Conservation (phyloP, 2,888 invertebrate species). For the Acleris literana region DNA sequence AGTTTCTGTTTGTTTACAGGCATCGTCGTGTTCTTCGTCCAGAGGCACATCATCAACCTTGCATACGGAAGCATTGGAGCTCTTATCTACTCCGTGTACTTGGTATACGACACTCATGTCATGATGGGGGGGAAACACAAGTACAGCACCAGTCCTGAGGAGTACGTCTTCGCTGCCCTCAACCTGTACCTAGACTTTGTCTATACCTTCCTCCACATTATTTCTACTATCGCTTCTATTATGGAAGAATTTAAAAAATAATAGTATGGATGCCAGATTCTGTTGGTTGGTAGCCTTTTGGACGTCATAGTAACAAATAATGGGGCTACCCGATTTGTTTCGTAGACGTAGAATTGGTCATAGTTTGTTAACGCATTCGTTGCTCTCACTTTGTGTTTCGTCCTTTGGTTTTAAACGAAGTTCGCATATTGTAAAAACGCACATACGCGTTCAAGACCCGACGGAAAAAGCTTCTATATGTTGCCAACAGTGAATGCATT, state of each 20-base stretch:
- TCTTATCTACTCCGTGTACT: conserved; percentile 93
- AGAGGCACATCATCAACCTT: conserved; percentile 84
- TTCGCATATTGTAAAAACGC: too few species aligned
- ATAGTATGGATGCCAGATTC: too few species aligned
- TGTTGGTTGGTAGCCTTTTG: too few species aligned
- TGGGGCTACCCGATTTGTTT: too few species aligned
- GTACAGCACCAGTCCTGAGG: conserved; percentile 95
- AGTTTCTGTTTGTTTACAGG: conserved; percentile 48
- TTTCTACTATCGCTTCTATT: conserved; percentile 87
- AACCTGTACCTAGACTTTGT: conserved; percentile 95
- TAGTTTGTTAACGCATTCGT: too few species aligned
- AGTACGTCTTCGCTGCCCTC: conserved; percentile 96
- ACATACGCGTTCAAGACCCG: too few species aligned
- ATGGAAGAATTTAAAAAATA: conserved; percentile 30
- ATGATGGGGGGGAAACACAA: conserved; percentile 97
- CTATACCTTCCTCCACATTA: conserved; percentile 94
- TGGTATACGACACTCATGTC: conserved; percentile 96
- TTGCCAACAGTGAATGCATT: too few species aligned
- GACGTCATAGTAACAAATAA: too few species aligned
- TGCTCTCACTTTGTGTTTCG: too few species aligned
- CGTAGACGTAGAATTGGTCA: too few species aligned
- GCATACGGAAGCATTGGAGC: conserved; percentile 94
- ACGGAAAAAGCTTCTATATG: too few species aligned
- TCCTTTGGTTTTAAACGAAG: too few species aligned
- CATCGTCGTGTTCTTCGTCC: conserved; percentile 87